Percentiles rank a stretch among this genome's conserved stretches.
These are phyloP conservation scores for Gari tellinella DNA, from an alignment of 2,888 invertebrate genomes.

Conservation along the genomic window DNA sequence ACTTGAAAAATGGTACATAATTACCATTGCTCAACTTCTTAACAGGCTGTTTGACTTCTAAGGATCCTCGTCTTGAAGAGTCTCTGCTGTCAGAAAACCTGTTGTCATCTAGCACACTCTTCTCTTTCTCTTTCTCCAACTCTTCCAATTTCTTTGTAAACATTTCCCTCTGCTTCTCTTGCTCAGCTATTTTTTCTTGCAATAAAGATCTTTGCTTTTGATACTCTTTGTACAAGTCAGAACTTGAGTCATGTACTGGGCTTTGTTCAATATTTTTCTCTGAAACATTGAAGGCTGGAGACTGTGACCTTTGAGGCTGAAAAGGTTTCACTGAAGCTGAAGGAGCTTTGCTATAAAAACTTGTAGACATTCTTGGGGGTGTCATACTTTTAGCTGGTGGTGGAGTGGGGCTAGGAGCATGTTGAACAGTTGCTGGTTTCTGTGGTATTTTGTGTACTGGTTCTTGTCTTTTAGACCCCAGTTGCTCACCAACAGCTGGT, in stretches of 20 bases:
- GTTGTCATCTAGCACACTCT: conserved; percentile 53
- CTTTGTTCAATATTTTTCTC: conserved; percentile 40
- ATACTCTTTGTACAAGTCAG: conserved; percentile 92
- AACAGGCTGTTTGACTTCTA: conserved; percentile 33
- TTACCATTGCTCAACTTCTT: conserved; percentile 39
- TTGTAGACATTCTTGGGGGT: conserved; percentile 60
- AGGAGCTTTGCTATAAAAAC: conserved; percentile 50
- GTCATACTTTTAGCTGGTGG: conserved; percentile 57
- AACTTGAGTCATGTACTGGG: conserved; percentile 82
- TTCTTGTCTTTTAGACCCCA: conserved; percentile 33
- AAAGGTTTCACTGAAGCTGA: conserved; percentile 51
- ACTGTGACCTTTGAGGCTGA: conserved; percentile 63
- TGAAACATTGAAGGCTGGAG: conserved; percentile 70
- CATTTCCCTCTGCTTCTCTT: conserved; percentile 84
- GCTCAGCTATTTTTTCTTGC: conserved; percentile 73
- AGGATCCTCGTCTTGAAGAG: conserved; percentile 22
- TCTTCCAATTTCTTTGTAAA: conserved; percentile 85
- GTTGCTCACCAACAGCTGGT: conserved; percentile 46
- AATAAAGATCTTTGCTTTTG: conserved; percentile 86
- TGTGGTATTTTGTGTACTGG: conserved; percentile 22
- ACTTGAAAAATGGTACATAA: no score
- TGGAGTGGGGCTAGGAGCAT: conserved; percentile 30
- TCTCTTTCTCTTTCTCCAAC: conserved; percentile 68
- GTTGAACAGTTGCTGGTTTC: conserved; percentile 42
- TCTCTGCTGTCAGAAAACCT: conserved; percentile 27